Evolutionary conservation across 2,113 vertebrate genomes (phyloP).

Genomic region (rat (Rattus norvegicus)): DNA sequence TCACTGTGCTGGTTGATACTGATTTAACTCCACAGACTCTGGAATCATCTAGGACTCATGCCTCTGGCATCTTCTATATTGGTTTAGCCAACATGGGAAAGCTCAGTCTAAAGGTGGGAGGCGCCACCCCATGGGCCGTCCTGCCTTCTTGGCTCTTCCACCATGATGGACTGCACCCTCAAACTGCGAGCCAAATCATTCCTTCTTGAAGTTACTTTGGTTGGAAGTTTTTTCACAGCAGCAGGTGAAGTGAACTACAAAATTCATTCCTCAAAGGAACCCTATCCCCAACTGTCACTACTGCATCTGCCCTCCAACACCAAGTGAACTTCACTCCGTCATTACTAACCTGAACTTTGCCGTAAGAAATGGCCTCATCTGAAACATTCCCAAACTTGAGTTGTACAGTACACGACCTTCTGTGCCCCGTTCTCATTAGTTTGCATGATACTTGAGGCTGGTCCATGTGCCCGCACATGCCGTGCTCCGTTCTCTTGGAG

Average conservation of each 20-base stretch:
- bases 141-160: neutral
- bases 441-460: neutral
- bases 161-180: too few species aligned
- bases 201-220: neutral
- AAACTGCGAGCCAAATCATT: neutral
- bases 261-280: neutral
- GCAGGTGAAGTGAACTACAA: neutral
- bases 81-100: neutral
- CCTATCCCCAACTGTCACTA: too few species aligned
- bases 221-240: neutral
- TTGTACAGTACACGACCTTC: neutral
- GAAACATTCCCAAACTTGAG: neutral
- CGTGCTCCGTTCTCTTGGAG: neutral
- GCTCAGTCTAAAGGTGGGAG: too few species aligned
- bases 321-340: too few species aligned
- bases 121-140: too few species aligned
- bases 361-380: neutral
- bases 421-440: neutral
- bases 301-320: neutral
- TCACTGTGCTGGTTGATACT: neutral
- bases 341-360: neutral
- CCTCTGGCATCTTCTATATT: neutral
- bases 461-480: fast-evolving
- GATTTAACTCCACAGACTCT: neutral
- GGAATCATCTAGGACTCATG: neutral